phyloP scores from a whole-genome alignment of 1,140 invertebrate genomes.

The Drosophila baimaii region DNA sequence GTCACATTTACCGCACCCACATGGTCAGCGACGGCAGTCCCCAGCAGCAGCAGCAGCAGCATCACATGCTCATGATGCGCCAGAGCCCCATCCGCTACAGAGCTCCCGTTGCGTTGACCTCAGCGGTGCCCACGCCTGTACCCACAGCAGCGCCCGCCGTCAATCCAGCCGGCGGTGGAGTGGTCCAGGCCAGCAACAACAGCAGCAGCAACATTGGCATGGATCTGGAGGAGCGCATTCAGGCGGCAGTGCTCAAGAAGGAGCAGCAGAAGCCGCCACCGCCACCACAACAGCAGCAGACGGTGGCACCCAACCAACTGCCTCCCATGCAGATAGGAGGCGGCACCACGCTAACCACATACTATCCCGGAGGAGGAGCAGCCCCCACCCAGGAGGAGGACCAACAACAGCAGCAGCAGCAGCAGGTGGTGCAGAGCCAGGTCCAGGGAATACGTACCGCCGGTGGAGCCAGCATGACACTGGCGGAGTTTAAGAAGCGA shows the following conservation, averaged over 20 bases:
- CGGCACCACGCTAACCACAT: constrained; percentile 73
- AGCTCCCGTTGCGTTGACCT: constrained; percentile 7
- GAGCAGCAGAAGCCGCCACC: constrained; percentile 61
- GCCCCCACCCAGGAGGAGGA: constrained; percentile 23
- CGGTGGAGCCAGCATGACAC: constrained; percentile 68
- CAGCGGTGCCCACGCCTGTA: constrained; percentile 15
- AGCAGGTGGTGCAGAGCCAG: constrained; percentile 56
- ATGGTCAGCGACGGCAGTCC: constrained; percentile 47
- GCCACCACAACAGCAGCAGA: neutral
- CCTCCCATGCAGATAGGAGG: constrained; percentile 53
- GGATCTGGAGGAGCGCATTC: constrained; percentile 78
- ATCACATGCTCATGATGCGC: constrained; percentile 69
- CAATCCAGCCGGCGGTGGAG: neutral
- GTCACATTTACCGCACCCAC: constrained; percentile 50
- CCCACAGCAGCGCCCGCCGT: constrained; percentile 16
- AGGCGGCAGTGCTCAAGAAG: constrained; percentile 78
- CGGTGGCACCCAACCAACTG: constrained; percentile 9
- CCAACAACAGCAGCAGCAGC: constrained; percentile 53
- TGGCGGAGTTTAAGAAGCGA: constrained; percentile 76
- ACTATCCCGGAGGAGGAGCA: constrained; percentile 37
- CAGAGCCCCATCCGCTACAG: constrained; percentile 55
- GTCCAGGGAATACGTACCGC: constrained; percentile 52
- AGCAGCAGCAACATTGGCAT: constrained; percentile 47
- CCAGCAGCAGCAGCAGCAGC: constrained; percentile 50
- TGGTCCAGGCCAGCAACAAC: constrained; percentile 6